Evolutionary conservation across 2,888 invertebrate species (phyloP).

Genomic region (Alsophila aescularia): DNA sequence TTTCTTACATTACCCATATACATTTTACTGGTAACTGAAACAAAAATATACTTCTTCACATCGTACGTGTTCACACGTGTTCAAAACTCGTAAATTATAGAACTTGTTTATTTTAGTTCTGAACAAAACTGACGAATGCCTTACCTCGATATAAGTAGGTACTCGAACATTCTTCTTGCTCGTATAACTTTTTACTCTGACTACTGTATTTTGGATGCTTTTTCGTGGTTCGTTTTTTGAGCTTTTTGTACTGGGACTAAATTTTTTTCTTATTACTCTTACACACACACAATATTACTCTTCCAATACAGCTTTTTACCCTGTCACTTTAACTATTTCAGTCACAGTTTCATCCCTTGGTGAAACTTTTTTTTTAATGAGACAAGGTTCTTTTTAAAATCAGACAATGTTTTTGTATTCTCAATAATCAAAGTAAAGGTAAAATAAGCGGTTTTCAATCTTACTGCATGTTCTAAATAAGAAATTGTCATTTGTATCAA

Average conservation of each 20-base stretch:
- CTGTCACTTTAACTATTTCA: slow-evolving; percentile 1
- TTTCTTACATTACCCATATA: not conserved
- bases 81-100: slow-evolving; percentile 33
- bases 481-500: slow-evolving; percentile 14
- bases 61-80: slow-evolving; percentile 23
- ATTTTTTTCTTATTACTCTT: too few relatives aligned
- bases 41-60: not conserved
- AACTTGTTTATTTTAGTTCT: slow-evolving; percentile 27
- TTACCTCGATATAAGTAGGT: slow-evolving; percentile 19
- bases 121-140: slow-evolving; percentile 34
- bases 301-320: not conserved
- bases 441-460: slow-evolving; percentile 14
- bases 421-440: slow-evolving; percentile 30
- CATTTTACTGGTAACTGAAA: not conserved
- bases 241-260: too few relatives aligned
- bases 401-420: slow-evolving; percentile 24
- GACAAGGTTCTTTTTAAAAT: slow-evolving; percentile 4
- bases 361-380: not conserved
- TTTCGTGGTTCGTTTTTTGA: too few relatives aligned
- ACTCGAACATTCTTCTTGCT: slow-evolving; percentile 12
- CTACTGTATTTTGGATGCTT: too few relatives aligned
- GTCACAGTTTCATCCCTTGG: not conserved
- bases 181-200: too few relatives aligned
- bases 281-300: too few relatives aligned
- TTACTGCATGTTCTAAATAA: slow-evolving; percentile 10